Conservation (phyloP, 2,113 vertebrate species). For the Nicator chloris region DNA sequence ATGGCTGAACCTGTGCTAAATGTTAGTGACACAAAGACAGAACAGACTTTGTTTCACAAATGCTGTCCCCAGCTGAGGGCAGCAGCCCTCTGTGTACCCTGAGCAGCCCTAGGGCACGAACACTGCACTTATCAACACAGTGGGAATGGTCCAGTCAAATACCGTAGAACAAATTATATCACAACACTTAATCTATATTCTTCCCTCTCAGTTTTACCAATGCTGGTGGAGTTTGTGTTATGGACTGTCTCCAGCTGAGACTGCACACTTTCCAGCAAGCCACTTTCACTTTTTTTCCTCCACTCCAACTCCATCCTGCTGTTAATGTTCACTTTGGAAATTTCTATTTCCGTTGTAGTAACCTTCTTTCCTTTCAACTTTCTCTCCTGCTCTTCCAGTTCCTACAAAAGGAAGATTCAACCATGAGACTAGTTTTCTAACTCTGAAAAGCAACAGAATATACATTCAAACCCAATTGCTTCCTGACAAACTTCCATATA, state of each 20-base stretch:
- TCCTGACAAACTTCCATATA: not conserved
- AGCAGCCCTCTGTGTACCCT: not conserved
- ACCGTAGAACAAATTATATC: not conserved
- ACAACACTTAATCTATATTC: not conserved
- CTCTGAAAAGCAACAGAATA: not conserved
- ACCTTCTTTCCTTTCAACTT: conserved; percentile 73
- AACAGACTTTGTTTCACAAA: not conserved
- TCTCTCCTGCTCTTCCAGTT: conserved; percentile 84
- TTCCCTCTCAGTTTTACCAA: conserved; percentile 61
- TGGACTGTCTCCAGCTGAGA: conserved; percentile 70
- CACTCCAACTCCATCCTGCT: conserved; percentile 69
- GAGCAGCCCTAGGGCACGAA: not conserved
- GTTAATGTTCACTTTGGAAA: conserved; percentile 48
- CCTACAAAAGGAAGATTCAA: conserved; percentile 68
- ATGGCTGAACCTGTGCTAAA: not conserved
- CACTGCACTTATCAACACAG: not conserved
- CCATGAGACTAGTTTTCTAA: not conserved
- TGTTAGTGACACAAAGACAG: not conserved
- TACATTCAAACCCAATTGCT: not conserved
- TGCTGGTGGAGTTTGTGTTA: conserved; percentile 63
- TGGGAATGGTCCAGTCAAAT: not conserved
- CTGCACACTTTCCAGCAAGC: conserved; percentile 70
- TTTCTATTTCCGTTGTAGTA: conserved; percentile 37
- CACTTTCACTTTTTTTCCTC: conserved; percentile 66
- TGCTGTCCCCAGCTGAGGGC: not conserved